A percentile compares a stretch with the other conserved stretches of the same genome.
Conservation (phyloP, 2,888 invertebrate species). For the Dexiosoma caninum region DNA sequence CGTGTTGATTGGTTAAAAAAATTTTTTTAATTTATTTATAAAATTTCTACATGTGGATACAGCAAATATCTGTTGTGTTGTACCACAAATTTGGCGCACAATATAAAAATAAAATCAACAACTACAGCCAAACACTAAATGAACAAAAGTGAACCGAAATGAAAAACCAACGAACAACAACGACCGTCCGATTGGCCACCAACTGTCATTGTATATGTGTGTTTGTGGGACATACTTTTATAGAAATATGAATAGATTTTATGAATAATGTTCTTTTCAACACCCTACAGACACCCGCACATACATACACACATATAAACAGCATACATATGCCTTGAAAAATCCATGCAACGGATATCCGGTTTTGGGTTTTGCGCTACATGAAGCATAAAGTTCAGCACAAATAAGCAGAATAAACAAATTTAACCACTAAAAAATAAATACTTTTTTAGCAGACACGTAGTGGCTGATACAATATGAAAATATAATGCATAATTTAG, state of each 20-base stretch:
- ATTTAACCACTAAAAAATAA: neutral
- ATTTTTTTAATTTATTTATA: slow-evolving; percentile 8
- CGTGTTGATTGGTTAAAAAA: neutral
- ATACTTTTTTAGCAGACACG: neutral
- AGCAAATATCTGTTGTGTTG: slow-evolving; percentile 53
- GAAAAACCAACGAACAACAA: slow-evolving; percentile 42
- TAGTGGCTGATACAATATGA: neutral
- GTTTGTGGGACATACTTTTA: slow-evolving; percentile 9
- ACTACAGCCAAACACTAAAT: slow-evolving; percentile 36
- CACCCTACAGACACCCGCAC: neutral
- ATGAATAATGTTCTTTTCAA: slow-evolving; percentile 34
- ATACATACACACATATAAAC: neutral
- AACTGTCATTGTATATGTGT: neutral
- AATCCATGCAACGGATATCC: slow-evolving; percentile 58
- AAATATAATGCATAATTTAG: neutral
- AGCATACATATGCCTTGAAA: neutral
- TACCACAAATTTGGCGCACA: slow-evolving; percentile 57
- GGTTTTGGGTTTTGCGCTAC: slow-evolving; percentile 54
- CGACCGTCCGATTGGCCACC: neutral
- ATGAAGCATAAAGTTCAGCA: slow-evolving; percentile 47
- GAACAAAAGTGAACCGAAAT: slow-evolving; percentile 32
- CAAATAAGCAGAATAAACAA: neutral
- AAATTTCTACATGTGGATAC: slow-evolving; percentile 9
- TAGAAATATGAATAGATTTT: slow-evolving; percentile 22
- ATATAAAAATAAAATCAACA: slow-evolving; percentile 48